Conservation (phyloP, 1,140 invertebrate genomes). For the Pantala flavescens region DNA sequence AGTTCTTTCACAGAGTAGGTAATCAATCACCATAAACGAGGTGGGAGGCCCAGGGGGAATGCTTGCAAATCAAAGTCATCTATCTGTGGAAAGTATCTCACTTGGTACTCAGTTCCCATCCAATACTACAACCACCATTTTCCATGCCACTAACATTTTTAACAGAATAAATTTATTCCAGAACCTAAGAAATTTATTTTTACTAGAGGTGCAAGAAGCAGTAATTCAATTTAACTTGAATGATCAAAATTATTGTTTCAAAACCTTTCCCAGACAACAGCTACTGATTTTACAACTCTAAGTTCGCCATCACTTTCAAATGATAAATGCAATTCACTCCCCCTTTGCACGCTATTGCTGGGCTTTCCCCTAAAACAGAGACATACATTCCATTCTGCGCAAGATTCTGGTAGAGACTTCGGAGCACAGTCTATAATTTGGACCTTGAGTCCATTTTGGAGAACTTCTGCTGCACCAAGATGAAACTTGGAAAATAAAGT, state of each 20-base stretch:
- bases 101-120: neutral
- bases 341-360: neutral
- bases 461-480: neutral
- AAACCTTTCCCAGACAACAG: no score
- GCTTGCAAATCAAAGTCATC: neutral
- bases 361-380: constrained; percentile 3
- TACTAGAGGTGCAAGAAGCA: neutral
- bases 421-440: neutral
- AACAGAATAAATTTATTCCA: neutral
- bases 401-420: neutral
- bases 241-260: no score
- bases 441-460: neutral
- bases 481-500: neutral
- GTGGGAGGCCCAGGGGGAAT: constrained; percentile 2
- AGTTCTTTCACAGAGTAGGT: constrained; percentile 21
- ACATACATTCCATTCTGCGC: neutral
- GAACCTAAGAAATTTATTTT: neutral
- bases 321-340: neutral
- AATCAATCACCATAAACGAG: constrained; percentile 16
- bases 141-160: no score
- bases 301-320: neutral
- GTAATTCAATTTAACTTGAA: no score
- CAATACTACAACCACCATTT: no score
- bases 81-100: neutral
- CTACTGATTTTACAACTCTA: no score